These are phyloP conservation scores for Lanistes nyassanus DNA, from an alignment of 1,140 invertebrate genomes.

Conservation along the genomic window DNA sequence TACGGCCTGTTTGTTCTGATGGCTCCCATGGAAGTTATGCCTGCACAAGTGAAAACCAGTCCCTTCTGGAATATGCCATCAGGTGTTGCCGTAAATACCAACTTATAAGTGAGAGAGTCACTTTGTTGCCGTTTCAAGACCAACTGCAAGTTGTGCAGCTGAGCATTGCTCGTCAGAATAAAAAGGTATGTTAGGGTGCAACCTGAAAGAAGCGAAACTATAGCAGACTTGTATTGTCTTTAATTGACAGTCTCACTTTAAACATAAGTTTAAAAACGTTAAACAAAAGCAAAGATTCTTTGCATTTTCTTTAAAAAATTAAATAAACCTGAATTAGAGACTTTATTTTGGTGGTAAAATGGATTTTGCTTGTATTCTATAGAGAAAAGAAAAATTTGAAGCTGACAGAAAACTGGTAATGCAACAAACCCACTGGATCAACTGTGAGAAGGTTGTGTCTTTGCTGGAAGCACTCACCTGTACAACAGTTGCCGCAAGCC, in stretches of 20 bases:
- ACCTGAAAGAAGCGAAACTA: background rate
- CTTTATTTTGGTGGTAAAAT: slow-evolving; percentile 1
- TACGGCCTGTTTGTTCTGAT: no score
- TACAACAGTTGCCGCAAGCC: background rate
- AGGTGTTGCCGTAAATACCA: slow-evolving; percentile 37
- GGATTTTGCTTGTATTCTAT: background rate
- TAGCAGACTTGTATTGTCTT: background rate
- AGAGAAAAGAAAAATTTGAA: background rate
- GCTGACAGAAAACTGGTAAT: background rate
- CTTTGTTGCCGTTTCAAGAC: slow-evolving; percentile 45
- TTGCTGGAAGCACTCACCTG: background rate
- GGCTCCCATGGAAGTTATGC: no score
- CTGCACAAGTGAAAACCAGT: background rate
- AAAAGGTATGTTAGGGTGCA: slow-evolving; percentile 38
- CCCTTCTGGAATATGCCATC: slow-evolving; percentile 34
- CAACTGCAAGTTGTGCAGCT: slow-evolving; percentile 50
- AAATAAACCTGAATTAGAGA: background rate
- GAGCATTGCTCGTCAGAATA: slow-evolving; percentile 47
- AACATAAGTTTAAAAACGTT: background rate
- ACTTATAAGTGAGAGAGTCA: slow-evolving; percentile 47
- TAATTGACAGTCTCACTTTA: background rate
- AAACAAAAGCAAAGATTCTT: background rate
- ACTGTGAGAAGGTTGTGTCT: background rate
- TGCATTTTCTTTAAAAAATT: background rate
- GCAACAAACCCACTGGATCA: background rate